Base-by-base conservation (phyloP, 2,113 vertebrate genomes). In the Oryzias woworae region DNA sequence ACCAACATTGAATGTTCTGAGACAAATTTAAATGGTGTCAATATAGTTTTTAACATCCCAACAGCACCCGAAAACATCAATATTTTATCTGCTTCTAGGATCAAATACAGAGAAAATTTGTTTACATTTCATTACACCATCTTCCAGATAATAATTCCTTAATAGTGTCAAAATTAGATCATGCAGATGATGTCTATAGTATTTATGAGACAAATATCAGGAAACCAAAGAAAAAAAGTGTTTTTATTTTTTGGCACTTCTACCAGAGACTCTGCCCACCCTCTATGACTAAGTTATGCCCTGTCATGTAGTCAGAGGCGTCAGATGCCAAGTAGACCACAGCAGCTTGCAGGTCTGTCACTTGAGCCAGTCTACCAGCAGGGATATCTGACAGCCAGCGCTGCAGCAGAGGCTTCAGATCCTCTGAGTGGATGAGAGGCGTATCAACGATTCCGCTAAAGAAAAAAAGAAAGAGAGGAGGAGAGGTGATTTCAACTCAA, bases 281-380 rank as follows among this genome's bases (percentile, higher is more conserved):
- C 62, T 95, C 93, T 62, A 93, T 94, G 91, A 93, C 94, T 93
- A 95, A 94, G 86, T 94, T 95, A 79, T 95, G 94, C 82, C 93
- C 94, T n/a, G 94, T 95, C 93, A 94, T 92, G 87, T 94, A 93
- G 83, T 94, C 91, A 0, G 93, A 93, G 78, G 89, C 92, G 67
- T 95, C 93, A 4, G 89, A 94, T 89, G 93, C 93, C 93, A 95
- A 89, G 68, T 90, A 93, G 87, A 94, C 90, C 14, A 93, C 85
- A 0, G 92, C 93, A 46, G 93, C 94, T 91, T 93, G 92, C 87
- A 94, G 91, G 87, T 95, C 95, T 7, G 92, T 94, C 80, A 89
- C 92, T 91, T 68, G 91, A 80, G 93, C 94, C 91, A 95, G 90
- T 83, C 91, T 90, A 77, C 92, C 93, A 5, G 93, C 92, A 0